Evolutionary conservation across 2,888 invertebrate genomes (phyloP), one percentile per base, ranked within the genome.

Genomic region (Metopia argyrocephala): DNA sequence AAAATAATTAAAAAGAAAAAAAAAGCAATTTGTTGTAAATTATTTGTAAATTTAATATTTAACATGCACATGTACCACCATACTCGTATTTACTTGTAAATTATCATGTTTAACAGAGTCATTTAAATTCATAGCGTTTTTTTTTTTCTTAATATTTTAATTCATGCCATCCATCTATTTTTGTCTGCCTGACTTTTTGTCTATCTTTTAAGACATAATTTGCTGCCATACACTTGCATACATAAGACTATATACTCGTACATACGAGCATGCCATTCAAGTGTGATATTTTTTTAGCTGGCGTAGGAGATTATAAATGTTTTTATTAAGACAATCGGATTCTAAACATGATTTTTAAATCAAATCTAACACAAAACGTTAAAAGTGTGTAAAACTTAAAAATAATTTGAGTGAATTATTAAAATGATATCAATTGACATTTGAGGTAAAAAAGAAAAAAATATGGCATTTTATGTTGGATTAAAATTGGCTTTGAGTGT

Each of bases 261-360:
- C n/a, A n/a, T n/a, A n/a, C n/a, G n/a, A n/a, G n/a, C n/a, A n/a
- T n/a, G n/a, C n/a, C 23, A 54, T 38, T 66, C 7, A 66, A 66
- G 38, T 66, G 65, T 66, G 23, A 31, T 31, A 3, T 31, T 31
- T 31, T n/a, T 59, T 20, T 2, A 71, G 65, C 64, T 73, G 68
- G 71, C 52, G 80, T 73, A 76, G 80, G 73, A 69, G 80, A 64
- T 69, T 27, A 50, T 54, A 76, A 76, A 65, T 76, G 48, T 68
- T 73, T 76, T 69, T 69, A 69, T 74, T 80, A 69, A 69, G 21
- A 57, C 45, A 66, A 62, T 54, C 52, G 28, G 23, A 70, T 54
- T 66, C 23, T 23, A 48, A 66, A 59, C 61, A 18, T 59, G 27
- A 38, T 59, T 20, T 18, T 45, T 5, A 54, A 59, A 61, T 46